Conservation (phyloP, 2,113 vertebrate species). For the Tetrax tetrax region DNA sequence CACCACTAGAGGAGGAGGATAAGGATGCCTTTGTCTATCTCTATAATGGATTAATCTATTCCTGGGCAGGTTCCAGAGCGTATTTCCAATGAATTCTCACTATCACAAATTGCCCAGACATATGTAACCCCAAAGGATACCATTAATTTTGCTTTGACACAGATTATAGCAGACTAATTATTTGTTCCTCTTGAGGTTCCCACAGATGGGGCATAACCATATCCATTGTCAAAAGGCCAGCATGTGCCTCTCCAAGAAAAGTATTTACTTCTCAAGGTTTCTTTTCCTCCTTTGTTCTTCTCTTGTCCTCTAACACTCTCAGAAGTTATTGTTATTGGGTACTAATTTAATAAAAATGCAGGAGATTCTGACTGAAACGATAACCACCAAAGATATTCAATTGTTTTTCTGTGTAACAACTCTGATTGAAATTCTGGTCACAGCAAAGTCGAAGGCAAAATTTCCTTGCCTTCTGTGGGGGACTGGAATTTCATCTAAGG, state of each 20-base stretch:
- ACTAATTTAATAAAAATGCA: conserved; percentile 58
- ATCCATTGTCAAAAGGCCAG: background rate
- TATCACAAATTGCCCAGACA: background rate
- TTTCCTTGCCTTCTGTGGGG: conserved; percentile 28
- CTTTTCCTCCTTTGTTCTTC: background rate
- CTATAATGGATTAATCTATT: conserved; percentile 13
- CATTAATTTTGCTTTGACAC: conserved; percentile 27
- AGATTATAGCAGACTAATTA: conserved; percentile 22
- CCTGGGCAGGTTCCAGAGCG: background rate
- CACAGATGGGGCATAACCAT: background rate
- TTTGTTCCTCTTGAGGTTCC: background rate
- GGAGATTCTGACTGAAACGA: conserved; percentile 38
- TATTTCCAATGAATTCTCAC: conserved; percentile 16
- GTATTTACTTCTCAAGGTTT: conserved; percentile 8
- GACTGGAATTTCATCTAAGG: conserved; percentile 38
- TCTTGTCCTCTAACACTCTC: conserved; percentile 3
- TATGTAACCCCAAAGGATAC: background rate
- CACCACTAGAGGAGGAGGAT: background rate
- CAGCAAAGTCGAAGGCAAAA: background rate
- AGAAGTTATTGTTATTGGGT: conserved; percentile 27
- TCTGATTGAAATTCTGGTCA: conserved; percentile 48
- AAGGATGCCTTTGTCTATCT: background rate
- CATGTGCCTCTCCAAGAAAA: background rate
- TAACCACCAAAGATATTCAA: conserved; percentile 16
- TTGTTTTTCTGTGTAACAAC: conserved; percentile 16